Evolutionary conservation across 2,888 invertebrate species (phyloP).

Genomic region (Xestia c-nigrum): DNA sequence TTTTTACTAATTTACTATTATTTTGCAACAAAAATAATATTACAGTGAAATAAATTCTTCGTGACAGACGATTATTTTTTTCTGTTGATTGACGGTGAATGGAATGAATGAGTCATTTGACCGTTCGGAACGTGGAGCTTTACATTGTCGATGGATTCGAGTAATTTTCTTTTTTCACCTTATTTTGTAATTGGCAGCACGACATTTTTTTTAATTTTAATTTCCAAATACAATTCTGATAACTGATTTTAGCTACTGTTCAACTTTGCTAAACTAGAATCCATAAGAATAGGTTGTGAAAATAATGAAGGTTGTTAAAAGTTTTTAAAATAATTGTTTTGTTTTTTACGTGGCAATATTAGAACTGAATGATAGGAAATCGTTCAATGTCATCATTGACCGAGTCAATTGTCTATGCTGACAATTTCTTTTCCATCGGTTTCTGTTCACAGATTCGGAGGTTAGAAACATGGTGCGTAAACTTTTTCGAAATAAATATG

Average conservation of each 20-base stretch:
- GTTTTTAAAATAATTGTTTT: neutral
- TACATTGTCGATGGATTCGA: slow-evolving; percentile 51
- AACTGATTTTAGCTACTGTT: neutral
- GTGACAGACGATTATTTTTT: slow-evolving; percentile 81
- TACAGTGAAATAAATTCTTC: slow-evolving; percentile 80
- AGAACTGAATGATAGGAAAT: slow-evolving; percentile 45
- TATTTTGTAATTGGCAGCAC: slow-evolving; percentile 18
- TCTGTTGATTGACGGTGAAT: slow-evolving; percentile 73
- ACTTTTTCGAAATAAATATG: slow-evolving; percentile 75
- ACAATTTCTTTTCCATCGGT: slow-evolving; percentile 84
- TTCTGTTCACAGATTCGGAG: slow-evolving; percentile 87
- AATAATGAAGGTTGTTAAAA: neutral
- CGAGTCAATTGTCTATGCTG: slow-evolving; percentile 78
- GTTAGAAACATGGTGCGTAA: slow-evolving; percentile 90
- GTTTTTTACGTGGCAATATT: slow-evolving; percentile 22
- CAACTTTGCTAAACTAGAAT: neutral
- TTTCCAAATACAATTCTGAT: neutral
- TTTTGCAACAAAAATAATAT: slow-evolving; percentile 85
- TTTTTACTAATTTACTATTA: slow-evolving; percentile 78
- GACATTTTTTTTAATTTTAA: neutral
- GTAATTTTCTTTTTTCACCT: slow-evolving; percentile 35
- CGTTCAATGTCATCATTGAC: slow-evolving; percentile 70
- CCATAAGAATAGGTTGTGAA: neutral
- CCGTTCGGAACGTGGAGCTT: slow-evolving; percentile 66
- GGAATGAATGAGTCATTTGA: slow-evolving; percentile 66